phyloP scores from a whole-genome alignment of 2,888 invertebrate genomes.

The Drosophila heteroneura region DNA sequence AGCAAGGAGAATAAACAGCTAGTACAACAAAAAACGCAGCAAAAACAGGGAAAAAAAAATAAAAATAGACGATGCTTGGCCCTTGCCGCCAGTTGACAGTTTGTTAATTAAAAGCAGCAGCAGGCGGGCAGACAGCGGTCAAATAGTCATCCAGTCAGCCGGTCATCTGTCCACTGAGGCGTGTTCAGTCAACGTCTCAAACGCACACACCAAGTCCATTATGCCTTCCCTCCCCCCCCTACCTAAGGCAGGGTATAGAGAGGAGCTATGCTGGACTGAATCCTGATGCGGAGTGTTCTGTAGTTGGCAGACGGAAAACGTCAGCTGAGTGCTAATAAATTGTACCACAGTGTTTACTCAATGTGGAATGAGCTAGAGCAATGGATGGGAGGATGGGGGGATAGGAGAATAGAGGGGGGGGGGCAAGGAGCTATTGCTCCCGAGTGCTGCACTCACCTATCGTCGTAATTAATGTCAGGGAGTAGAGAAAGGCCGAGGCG shows the following conservation, averaged over 20 bases:
- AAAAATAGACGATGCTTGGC: slow-evolving; percentile 32
- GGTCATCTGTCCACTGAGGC: slow-evolving; percentile 56
- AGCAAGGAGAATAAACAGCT: slow-evolving; percentile 3
- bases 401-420: background rate
- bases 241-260: background rate
- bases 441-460: slow-evolving; percentile 90
- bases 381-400: background rate
- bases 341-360: slow-evolving; percentile 14
- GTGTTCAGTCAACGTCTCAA: slow-evolving; percentile 73
- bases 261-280: slow-evolving; percentile 14
- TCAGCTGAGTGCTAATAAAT: slow-evolving; percentile 58
- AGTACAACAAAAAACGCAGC: slow-evolving; percentile 1
- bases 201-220: slow-evolving; percentile 39
- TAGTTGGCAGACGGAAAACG: slow-evolving; percentile 50
- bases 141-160: slow-evolving; percentile 40
- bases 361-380: background rate
- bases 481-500: slow-evolving; percentile 96
- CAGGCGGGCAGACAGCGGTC: slow-evolving; percentile 57
- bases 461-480: slow-evolving; percentile 96
- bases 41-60: slow-evolving; percentile 4
- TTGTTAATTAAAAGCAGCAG: slow-evolving; percentile 79
- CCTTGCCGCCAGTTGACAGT: slow-evolving; percentile 71
- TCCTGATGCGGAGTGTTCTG: slow-evolving; percentile 30
- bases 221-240: background rate
- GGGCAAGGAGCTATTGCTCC: background rate